These are phyloP conservation scores for Kobus ellipsiprymnus DNA, from an alignment of 2,113 vertebrate species.

Conservation along the genomic window DNA sequence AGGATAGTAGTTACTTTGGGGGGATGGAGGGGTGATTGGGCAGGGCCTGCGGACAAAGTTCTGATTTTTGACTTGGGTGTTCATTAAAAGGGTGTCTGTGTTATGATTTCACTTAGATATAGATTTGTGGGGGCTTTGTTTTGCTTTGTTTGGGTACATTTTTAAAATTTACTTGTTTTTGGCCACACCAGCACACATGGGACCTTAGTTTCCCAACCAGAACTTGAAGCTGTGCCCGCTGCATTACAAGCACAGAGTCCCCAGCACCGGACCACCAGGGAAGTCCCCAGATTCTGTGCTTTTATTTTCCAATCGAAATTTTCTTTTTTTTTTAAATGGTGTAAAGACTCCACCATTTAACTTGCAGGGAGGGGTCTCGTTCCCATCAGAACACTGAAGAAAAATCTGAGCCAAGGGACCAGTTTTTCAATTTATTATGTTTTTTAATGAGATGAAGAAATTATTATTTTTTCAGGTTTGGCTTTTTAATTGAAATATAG, in stretches of 20 bases:
- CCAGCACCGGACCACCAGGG: not conserved
- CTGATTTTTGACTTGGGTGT: not conserved
- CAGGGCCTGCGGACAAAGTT: fast-evolving
- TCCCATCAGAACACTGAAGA: not conserved
- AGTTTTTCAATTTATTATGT: not conserved
- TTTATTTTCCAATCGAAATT: not conserved
- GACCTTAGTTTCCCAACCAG: not conserved
- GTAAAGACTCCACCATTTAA: not conserved
- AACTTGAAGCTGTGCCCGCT: not conserved
- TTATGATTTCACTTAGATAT: not conserved
- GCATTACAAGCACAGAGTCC: not conserved
- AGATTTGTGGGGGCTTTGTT: not conserved
- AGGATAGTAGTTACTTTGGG: not conserved
- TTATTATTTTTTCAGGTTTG: not conserved
- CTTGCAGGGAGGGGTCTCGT: not conserved
- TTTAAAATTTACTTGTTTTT: not conserved
- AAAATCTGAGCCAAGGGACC: not conserved
- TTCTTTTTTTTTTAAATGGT: not conserved
- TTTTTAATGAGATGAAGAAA: not conserved
- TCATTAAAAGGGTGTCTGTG: not conserved
- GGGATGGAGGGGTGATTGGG: not conserved
- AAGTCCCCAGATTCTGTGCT: not conserved
- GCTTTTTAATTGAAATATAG: not conserved
- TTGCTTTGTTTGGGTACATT: not conserved
- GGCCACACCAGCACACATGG: not conserved